Conservation (phyloP, 2,113 vertebrate genomes). For the Ariopsis seemanni region DNA sequence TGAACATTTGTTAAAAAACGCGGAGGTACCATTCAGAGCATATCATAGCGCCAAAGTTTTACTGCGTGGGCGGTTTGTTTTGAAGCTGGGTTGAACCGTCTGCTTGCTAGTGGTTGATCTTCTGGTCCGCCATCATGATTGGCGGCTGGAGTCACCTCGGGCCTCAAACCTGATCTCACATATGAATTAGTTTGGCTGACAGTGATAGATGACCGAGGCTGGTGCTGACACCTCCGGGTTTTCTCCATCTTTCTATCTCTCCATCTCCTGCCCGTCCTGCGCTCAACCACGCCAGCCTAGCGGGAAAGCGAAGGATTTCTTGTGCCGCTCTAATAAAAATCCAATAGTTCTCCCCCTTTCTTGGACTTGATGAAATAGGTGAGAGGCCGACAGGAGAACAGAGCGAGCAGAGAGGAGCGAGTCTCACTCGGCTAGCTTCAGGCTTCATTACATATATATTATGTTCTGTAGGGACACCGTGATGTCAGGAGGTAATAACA, state of each 20-base stretch:
- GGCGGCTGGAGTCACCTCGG: neutral
- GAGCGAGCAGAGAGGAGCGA: slow-evolving; percentile 54
- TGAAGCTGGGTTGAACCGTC: neutral
- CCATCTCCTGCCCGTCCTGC: slow-evolving; percentile 3
- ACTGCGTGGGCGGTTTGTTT: neutral
- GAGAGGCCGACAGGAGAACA: slow-evolving; percentile 45
- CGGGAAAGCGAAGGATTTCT: slow-evolving; percentile 52
- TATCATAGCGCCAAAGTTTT: neutral
- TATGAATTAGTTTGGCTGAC: slow-evolving; percentile 37
- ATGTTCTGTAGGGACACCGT: slow-evolving; percentile 59
- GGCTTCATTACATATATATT: slow-evolving; percentile 67
- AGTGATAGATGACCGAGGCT: slow-evolving; percentile 42
- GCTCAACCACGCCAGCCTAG: slow-evolving; percentile 32
- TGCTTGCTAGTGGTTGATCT: slow-evolving; percentile 4
- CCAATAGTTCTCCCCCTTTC: slow-evolving; percentile 60
- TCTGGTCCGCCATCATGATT: neutral
- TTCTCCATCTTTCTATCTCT: slow-evolving; percentile 1
- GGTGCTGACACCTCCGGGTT: slow-evolving; percentile 8
- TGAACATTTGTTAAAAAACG: neutral
- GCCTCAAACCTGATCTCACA: slow-evolving; percentile 33
- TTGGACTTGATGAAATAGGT: slow-evolving; percentile 60
- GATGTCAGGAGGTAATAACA: slow-evolving; percentile 48
- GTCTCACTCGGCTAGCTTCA: slow-evolving; percentile 61
- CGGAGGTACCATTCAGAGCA: slow-evolving; percentile 10
- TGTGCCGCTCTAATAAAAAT: slow-evolving; percentile 62